phyloP scores from a whole-genome alignment of 1,140 invertebrate genomes.

The Melanaphis sacchari region DNA sequence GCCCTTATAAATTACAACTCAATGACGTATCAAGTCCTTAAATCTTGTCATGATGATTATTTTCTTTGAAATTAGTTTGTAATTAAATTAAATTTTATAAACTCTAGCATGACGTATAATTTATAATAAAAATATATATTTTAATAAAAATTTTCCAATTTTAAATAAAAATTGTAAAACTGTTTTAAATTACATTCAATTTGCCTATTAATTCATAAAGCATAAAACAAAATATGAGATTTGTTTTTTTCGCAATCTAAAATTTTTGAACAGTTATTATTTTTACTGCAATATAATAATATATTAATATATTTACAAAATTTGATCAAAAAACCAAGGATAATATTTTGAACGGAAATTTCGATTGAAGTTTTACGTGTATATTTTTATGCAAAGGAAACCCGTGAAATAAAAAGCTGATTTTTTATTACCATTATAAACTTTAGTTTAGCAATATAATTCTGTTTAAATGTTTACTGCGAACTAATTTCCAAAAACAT shows the following conservation, averaged over 20 bases:
- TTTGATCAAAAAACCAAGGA: neutral
- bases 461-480: conserved; percentile 28
- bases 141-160: no score
- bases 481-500: conserved; percentile 15
- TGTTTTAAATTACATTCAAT: neutral
- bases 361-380: neutral
- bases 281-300: neutral
- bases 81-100: neutral
- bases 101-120: neutral
- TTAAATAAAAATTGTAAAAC: neutral
- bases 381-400: neutral
- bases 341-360: neutral
- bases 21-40: conserved; percentile 29
- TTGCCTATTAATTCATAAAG: neutral
- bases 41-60: conserved; percentile 32
- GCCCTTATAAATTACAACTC: conserved; percentile 37
- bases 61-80: neutral
- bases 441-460: neutral
- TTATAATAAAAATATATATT: neutral
- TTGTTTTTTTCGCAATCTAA: neutral
- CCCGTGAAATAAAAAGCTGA: neutral
- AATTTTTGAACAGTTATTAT: neutral
- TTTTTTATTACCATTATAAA: neutral
- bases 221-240: neutral
- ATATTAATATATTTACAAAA: neutral